Percentiles rank a stretch among this genome's conserved stretches.
These are phyloP conservation scores for Bombus waltoni DNA, from an alignment of 1,140 invertebrate species.

Conservation along the genomic window DNA sequence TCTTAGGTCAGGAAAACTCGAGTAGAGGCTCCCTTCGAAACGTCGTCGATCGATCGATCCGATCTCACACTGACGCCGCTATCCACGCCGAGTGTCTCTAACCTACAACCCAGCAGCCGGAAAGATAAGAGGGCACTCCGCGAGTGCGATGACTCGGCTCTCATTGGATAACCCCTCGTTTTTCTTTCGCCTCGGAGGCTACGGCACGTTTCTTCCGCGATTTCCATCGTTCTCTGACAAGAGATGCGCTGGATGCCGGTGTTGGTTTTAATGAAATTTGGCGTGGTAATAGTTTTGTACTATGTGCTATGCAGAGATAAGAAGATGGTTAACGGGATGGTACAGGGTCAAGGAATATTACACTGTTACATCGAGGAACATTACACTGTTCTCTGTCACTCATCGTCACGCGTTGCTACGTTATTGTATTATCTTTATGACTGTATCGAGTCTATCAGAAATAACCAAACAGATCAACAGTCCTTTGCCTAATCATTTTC, in stretches of 20 bases:
- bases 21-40: slow-evolving; percentile 74
- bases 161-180: slow-evolving; percentile 15
- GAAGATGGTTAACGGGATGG: too few species aligned
- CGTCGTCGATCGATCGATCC: slow-evolving; percentile 73
- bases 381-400: too few species aligned
- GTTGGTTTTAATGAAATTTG: neutral
- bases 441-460: too few species aligned
- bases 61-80: slow-evolving; percentile 60
- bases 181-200: slow-evolving; percentile 27
- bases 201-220: slow-evolving; percentile 20
- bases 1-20: slow-evolving; percentile 79
- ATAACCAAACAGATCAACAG: neutral
- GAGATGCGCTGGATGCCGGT: too few species aligned
- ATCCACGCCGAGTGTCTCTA: slow-evolving; percentile 37
- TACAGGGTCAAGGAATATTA: too few species aligned
- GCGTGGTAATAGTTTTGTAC: neutral
- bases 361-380: too few species aligned
- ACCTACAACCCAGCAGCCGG: slow-evolving; percentile 30
- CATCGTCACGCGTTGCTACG: too few species aligned
- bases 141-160: slow-evolving; percentile 48
- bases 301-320: neutral
- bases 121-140: slow-evolving; percentile 32
- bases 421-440: too few species aligned
- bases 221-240: neutral
- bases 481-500: too few species aligned